Evolutionary conservation across 1,140 invertebrate species (phyloP).

Genomic region (Solenopsis fugax): DNA sequence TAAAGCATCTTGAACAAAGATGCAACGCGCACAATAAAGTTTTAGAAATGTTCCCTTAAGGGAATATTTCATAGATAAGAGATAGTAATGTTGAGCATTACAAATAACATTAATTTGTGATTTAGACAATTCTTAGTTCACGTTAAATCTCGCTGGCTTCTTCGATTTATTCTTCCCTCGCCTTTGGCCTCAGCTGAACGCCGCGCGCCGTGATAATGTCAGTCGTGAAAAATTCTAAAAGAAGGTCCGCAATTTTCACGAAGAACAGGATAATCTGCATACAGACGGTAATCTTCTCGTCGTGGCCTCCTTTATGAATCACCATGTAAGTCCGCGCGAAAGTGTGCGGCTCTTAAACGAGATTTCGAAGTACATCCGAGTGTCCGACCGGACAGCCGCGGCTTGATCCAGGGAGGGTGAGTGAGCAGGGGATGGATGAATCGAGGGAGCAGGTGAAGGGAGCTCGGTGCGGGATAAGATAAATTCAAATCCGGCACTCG

Average conservation of each 20-base stretch:
- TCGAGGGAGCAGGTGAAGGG: constrained; percentile 69
- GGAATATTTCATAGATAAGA: too few species aligned
- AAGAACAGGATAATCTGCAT: constrained; percentile 63
- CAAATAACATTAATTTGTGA: constrained; percentile 1
- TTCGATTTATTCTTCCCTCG: constrained; percentile 8
- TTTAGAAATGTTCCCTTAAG: not conserved
- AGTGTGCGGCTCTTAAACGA: constrained; percentile 54
- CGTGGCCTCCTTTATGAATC: constrained; percentile 70
- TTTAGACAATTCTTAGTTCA: not conserved
- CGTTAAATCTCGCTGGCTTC: constrained; percentile 11
- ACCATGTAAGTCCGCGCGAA: constrained; percentile 36
- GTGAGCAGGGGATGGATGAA: constrained; percentile 62
- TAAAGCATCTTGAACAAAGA: not conserved
- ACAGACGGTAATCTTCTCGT: constrained; percentile 68
- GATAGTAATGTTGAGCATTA: not conserved
- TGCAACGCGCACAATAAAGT: too few species aligned
- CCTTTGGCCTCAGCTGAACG: not conserved
- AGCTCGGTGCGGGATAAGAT: constrained; percentile 77
- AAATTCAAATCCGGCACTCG: constrained; percentile 84
- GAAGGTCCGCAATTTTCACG: constrained; percentile 64
- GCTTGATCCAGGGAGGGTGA: constrained; percentile 61
- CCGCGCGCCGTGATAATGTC: constrained; percentile 47
- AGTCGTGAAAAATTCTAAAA: constrained; percentile 55
- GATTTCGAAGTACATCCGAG: constrained; percentile 70
- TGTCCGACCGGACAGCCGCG: constrained; percentile 63